A percentile compares a stretch with the other conserved stretches of the same genome.
Conservation (phyloP, 2,888 invertebrate species). For the Oxycera nigricornis region DNA sequence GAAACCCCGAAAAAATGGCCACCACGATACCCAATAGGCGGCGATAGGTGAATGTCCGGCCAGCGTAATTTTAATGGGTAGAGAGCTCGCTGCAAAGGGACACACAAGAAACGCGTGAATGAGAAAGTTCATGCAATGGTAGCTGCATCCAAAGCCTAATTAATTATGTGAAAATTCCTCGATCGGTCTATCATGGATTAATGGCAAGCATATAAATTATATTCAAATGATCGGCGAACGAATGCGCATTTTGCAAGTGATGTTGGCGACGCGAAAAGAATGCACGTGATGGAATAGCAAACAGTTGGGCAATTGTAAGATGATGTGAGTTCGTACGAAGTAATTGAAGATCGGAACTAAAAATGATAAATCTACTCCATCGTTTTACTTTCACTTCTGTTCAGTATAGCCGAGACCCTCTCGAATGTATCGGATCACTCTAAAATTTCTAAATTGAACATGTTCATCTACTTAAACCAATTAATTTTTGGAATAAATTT, state of each 20-base stretch:
- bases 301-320: no score
- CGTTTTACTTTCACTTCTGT: no score
- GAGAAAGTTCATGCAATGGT: constrained; percentile 16
- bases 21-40: not conserved
- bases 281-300: no score
- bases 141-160: not conserved
- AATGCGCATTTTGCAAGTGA: not conserved
- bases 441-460: no score
- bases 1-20: not conserved
- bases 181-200: constrained; percentile 3
- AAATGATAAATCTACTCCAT: no score
- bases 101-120: not conserved
- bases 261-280: no score
- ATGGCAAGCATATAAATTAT: constrained; percentile 8
- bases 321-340: no score
- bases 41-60: not conserved
- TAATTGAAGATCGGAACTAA: no score
- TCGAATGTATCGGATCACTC: no score
- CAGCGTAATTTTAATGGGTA: not conserved
- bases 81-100: not conserved
- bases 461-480: no score
- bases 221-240: not conserved
- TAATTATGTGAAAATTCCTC: constrained; percentile 20
- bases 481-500: no score
- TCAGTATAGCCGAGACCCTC: no score